Conservation (phyloP, 2,113 vertebrate species). For the Talpa occidentalis region DNA sequence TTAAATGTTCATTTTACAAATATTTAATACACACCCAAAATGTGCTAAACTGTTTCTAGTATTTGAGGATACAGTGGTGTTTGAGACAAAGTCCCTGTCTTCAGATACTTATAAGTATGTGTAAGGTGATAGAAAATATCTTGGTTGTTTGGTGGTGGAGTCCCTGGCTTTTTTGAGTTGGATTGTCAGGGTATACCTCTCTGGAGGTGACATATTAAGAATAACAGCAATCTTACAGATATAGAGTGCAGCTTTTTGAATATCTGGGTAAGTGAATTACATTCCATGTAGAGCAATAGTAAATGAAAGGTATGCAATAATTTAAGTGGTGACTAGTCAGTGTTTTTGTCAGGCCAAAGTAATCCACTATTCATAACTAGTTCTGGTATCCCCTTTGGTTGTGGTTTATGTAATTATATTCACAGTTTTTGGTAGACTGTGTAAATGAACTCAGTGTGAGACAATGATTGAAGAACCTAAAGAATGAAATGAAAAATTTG, state of each 20-base stretch:
- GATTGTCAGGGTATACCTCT: background rate
- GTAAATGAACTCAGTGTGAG: background rate
- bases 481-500: slow-evolving; percentile 3
- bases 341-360: slow-evolving; percentile 5
- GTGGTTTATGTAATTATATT: background rate
- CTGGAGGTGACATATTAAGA: background rate
- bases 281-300: background rate
- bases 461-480: background rate
- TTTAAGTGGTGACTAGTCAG: background rate
- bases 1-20: background rate
- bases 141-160: background rate
- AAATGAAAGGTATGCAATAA: slow-evolving; percentile 2
- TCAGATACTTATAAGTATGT: too few relatives aligned
- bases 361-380: slow-evolving; percentile 19
- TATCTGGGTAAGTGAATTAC: too few relatives aligned
- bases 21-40: background rate
- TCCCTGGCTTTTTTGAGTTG: background rate
- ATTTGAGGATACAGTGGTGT: background rate
- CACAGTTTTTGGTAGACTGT: background rate
- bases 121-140: background rate
- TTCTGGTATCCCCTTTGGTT: background rate
- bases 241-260: background rate
- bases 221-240: background rate
- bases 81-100: background rate
- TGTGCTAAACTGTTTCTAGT: background rate